Evolutionary conservation across 2,888 invertebrate genomes (phyloP).

Genomic region (Eumacrocentrus americanus): DNA sequence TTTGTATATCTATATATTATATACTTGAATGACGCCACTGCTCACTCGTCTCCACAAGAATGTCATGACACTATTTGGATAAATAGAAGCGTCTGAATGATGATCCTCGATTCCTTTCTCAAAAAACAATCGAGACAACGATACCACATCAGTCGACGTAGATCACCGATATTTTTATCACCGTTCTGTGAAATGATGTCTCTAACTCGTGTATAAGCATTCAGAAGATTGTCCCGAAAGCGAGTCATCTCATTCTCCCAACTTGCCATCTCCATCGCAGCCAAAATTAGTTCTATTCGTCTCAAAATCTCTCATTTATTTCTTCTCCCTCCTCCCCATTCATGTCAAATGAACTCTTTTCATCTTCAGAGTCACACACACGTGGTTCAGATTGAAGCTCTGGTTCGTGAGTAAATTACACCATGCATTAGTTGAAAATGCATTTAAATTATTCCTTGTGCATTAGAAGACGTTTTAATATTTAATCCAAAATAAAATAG

Average conservation of each 20-base stretch:
- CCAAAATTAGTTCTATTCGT: constrained; percentile 34
- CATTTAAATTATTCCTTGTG: too few relatives aligned
- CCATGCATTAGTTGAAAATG: too few relatives aligned
- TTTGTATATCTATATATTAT: too few relatives aligned
- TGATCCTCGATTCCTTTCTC: too few relatives aligned
- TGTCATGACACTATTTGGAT: not conserved
- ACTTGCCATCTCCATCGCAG: constrained; percentile 29
- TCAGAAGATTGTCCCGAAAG: constrained; percentile 13
- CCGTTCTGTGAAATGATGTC: constrained; percentile 14
- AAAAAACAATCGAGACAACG: constrained; percentile 20
- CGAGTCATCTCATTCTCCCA: constrained; percentile 22
- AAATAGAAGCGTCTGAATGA: too few relatives aligned
- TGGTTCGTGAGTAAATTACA: not conserved
- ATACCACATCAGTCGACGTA: constrained; percentile 46
- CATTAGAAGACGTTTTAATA: too few relatives aligned
- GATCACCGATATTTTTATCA: constrained; percentile 51
- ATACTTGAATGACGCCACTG: too few relatives aligned
- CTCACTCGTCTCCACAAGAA: too few relatives aligned
- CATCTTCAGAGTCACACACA: not conserved
- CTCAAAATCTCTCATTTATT: constrained; percentile 8
- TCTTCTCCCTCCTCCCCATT: not conserved
- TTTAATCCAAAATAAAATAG: not conserved
- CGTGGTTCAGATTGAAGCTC: constrained; percentile 8
- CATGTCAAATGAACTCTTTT: constrained; percentile 16
- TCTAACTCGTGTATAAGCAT: constrained; percentile 9